A percentile compares a stretch with the other conserved stretches of the same genome.
Evolutionary conservation across 2,113 vertebrate species (phyloP).

Genomic region (Carlito syrichta): DNA sequence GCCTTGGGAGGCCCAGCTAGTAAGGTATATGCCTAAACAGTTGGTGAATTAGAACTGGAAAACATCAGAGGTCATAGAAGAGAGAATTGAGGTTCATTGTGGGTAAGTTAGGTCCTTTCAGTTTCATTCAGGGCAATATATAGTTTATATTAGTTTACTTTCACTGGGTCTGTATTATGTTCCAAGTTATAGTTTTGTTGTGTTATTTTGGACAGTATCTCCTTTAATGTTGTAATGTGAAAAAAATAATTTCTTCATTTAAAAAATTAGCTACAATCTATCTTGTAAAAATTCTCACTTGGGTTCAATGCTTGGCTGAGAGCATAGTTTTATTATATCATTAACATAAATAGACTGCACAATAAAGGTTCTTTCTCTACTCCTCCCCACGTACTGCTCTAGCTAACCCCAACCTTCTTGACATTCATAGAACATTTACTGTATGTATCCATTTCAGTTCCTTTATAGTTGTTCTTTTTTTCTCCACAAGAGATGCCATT

Average conservation of each 20-base stretch:
- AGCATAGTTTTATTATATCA: background rate
- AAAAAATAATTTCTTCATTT: slow-evolving; percentile 25
- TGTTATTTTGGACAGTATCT: background rate
- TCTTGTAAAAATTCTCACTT: background rate
- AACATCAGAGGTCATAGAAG: background rate
- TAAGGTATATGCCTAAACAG: background rate
- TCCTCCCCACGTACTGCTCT: background rate
- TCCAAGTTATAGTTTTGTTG: background rate
- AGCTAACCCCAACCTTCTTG: background rate
- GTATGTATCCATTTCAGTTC: background rate
- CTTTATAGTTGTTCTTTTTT: background rate
- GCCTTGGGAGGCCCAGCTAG: background rate
- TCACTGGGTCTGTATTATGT: background rate
- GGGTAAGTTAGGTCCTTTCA: background rate
- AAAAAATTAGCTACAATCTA: background rate
- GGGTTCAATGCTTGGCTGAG: background rate
- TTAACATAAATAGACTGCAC: background rate
- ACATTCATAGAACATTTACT: background rate
- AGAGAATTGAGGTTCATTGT: background rate
- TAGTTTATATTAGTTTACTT: background rate
- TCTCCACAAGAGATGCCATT: background rate
- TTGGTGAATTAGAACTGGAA: background rate
- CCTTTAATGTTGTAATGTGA: background rate
- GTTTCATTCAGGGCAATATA: too few species aligned
- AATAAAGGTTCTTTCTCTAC: background rate